Evolutionary conservation across 2,888 invertebrate genomes (phyloP).

Genomic region (Euproctis similis): DNA sequence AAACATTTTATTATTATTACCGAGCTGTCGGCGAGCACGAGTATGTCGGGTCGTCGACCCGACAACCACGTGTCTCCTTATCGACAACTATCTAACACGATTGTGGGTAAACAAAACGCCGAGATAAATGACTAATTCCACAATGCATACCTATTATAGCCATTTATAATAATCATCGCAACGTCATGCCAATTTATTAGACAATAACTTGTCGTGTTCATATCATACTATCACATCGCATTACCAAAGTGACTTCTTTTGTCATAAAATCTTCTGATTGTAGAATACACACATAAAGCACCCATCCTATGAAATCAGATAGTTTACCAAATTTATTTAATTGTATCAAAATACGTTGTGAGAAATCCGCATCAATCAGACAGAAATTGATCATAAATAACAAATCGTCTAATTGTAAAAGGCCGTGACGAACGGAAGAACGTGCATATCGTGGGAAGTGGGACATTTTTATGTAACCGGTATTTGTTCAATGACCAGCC

Average conservation of each 20-base stretch:
- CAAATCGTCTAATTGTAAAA: conserved; percentile 44
- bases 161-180: conserved; percentile 67
- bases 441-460: conserved; percentile 66
- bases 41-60: conserved; percentile 74
- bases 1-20: conserved; percentile 77
- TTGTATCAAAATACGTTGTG: too few relatives aligned
- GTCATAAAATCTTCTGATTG: too few relatives aligned
- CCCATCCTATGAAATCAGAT: too few relatives aligned
- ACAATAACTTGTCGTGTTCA: too few relatives aligned
- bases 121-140: conserved; percentile 76
- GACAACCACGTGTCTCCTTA: conserved; percentile 74
- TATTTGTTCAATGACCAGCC: conserved; percentile 69
- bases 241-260: too few relatives aligned
- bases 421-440: conserved; percentile 47
- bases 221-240: too few relatives aligned
- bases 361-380: too few relatives aligned
- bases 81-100: conserved; percentile 76
- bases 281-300: too few relatives aligned
- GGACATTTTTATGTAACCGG: conserved; percentile 70
- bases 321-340: too few relatives aligned
- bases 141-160: conserved; percentile 59
- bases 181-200: conserved; percentile 52
- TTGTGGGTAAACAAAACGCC: conserved; percentile 72
- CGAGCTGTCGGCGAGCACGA: conserved; percentile 74
- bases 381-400: conserved; percentile 19